Evolutionary conservation across 1,140 invertebrate species (phyloP), one percentile per base, ranked within the genome.

Genomic region (Drosophila miranda): DNA sequence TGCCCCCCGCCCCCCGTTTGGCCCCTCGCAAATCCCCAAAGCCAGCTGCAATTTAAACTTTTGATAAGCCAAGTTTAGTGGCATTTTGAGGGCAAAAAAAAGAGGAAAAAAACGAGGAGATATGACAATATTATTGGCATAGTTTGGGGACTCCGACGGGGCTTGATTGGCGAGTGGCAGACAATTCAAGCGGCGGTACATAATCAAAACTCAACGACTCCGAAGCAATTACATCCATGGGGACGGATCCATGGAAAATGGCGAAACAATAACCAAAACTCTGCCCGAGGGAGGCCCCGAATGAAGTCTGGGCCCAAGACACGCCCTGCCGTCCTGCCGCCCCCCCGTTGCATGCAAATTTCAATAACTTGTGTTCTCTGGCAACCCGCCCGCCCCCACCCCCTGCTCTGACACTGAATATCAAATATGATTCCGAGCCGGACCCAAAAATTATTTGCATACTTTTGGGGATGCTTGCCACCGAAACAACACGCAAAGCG

Each of bases 371-470:
- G 23, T 26, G 23, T 26, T 26, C 86, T 86, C 78, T 74, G 57
- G 75, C 61, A 86, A 86, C 82, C 81, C 81, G 5, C 34, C 11
- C 1, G 11, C 8, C 2, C 4, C 11, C 34, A 4, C 13, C 11
- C 34, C 9, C 11, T 13, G 4, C 5, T 38, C 81, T 86, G 81
- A 86, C 81, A 86, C 81, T 86, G 81, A 86, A 86, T 86, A 86
- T 86, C 81, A 87, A 86, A 86, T 86, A 86, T 86, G 82, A 86
- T 78, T 55, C 62, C 61, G 78, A 74, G 51, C 34, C 11, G 61
- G 78, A 74, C 71, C 81, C 41, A 59, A 78, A 70, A 81, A 86
- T 86, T 86, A 86, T 86, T 86, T 86, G 81, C 82, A 86, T 86
- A 86, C 81, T 87, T 86, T 80, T 64, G 62, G 82, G 81, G 81